A percentile compares a stretch with the other conserved stretches of the same genome.
These are phyloP conservation scores for Varroa destructor DNA, from an alignment of 1,140 invertebrate genomes.

Conservation along the genomic window DNA sequence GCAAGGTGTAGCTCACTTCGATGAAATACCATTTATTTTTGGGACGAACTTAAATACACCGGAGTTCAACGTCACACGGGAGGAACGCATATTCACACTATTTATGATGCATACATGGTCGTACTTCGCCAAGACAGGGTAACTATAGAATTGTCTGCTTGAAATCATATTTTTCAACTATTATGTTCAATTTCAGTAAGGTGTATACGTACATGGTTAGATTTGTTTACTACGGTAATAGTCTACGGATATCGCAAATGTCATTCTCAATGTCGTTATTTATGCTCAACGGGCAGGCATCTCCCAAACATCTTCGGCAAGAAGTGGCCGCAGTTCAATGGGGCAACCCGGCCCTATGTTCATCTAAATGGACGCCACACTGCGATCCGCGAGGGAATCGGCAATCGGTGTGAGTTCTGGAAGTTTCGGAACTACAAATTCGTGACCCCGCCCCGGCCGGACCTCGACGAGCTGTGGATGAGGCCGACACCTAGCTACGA, in stretches of 20 bases:
- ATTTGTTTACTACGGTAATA: too few relatives aligned
- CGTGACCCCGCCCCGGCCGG: slow-evolving; percentile 1
- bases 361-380: slow-evolving; percentile 17
- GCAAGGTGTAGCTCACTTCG: slow-evolving; percentile 24
- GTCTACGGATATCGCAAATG: too few relatives aligned
- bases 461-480: slow-evolving; percentile 21
- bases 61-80: slow-evolving; percentile 12
- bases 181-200: too few relatives aligned
- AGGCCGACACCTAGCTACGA: slow-evolving; percentile 18
- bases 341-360: not conserved
- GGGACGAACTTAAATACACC: slow-evolving; percentile 10
- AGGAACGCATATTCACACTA: slow-evolving; percentile 14
- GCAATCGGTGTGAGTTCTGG: slow-evolving; percentile 21
- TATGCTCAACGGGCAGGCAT: not conserved
- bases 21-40: slow-evolving; percentile 25
- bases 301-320: slow-evolving; percentile 18
- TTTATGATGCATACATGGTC: slow-evolving; percentile 27
- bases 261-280: not conserved
- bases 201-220: too few relatives aligned
- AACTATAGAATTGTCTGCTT: not conserved
- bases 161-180: too few relatives aligned
- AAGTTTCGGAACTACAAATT: slow-evolving; percentile 8
- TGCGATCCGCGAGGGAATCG: slow-evolving; percentile 3
- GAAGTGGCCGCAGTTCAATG: slow-evolving; percentile 8
- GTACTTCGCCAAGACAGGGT: slow-evolving; percentile 18